These are phyloP conservation scores for Carcina quercana DNA, from an alignment of 2,888 invertebrate species.

Conservation along the genomic window DNA sequence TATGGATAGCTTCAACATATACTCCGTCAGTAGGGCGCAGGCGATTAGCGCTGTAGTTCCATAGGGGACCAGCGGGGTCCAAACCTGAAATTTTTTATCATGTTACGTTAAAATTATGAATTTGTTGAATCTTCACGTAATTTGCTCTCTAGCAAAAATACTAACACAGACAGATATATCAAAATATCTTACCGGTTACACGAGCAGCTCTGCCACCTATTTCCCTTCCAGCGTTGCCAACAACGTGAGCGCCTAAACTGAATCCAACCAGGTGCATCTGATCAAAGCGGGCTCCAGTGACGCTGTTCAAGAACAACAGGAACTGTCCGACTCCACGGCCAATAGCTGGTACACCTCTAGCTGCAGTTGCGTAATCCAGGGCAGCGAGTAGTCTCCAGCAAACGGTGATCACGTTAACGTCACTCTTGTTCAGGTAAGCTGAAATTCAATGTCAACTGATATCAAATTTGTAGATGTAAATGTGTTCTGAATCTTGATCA, in stretches of 20 bases:
- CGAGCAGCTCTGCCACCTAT: conserved; percentile 31
- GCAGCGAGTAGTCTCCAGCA: conserved; percentile 38
- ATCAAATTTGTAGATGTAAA: background rate
- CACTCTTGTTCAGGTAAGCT: conserved; percentile 28
- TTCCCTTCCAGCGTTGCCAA: conserved; percentile 35
- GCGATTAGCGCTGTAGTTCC: conserved; percentile 32
- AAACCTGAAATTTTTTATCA: conserved; percentile 28
- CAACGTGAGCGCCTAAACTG: conserved; percentile 43
- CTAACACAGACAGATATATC: too few species aligned
- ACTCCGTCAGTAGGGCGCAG: conserved; percentile 39
- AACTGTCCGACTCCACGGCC: conserved; percentile 40
- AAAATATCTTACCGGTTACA: conserved; percentile 30
- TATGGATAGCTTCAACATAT: conserved; percentile 54
- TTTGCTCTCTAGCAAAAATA: too few species aligned
- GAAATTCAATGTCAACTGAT: conserved; percentile 11
- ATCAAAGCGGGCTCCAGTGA: conserved; percentile 24
- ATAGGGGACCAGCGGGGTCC: conserved; percentile 51
- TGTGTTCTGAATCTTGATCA: background rate
- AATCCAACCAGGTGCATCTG: conserved; percentile 39
- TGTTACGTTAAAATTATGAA: background rate
- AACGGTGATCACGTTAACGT: conserved; percentile 36
- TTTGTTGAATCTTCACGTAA: background rate
- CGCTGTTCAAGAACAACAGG: conserved; percentile 24
- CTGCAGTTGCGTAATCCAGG: conserved; percentile 33
- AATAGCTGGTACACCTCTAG: conserved; percentile 29